These are phyloP conservation scores for Drosophila saltans DNA, from an alignment of 1,140 invertebrate species.

Conservation along the genomic window DNA sequence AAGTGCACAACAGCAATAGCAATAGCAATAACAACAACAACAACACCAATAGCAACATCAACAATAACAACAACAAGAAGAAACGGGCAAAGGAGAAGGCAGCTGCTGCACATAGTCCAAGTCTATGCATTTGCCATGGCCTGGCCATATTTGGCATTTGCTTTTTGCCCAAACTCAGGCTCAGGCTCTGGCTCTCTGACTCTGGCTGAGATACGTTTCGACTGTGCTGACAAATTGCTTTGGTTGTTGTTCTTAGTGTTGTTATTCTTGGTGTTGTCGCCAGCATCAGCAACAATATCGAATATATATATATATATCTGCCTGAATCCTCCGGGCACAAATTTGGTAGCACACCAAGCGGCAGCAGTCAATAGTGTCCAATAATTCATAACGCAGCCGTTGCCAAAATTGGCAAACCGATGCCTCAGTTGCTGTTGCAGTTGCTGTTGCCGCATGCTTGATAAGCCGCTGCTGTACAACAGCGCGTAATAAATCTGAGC, in stretches of 20 bases:
- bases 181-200: conserved; percentile 25
- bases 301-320: conserved; percentile 30
- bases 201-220: conserved; percentile 70
- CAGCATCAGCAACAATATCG: conserved; percentile 53
- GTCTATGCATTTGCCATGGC: conserved; percentile 56
- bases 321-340: conserved; percentile 71
- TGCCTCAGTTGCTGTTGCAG: conserved; percentile 21
- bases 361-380: conserved; percentile 79
- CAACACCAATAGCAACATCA: conserved; percentile 24
- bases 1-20: conserved; percentile 58
- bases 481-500: conserved; percentile 77
- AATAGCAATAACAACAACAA: conserved; percentile 30
- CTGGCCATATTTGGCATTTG: conserved; percentile 76
- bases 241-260: conserved; percentile 44
- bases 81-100: conserved; percentile 22
- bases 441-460: conserved; percentile 13
- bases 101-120: conserved; percentile 58
- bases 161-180: conserved; percentile 73
- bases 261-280: conserved; percentile 57
- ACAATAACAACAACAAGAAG: conserved; percentile 30
- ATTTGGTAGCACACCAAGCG: conserved; percentile 77
- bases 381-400: conserved; percentile 77
- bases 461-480: conserved; percentile 28
- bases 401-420: conserved; percentile 71
- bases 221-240: conserved; percentile 73